Base-by-base conservation (phyloP, 2,797 vertebrate genomes). In the Mionectes olivaceus region DNA sequence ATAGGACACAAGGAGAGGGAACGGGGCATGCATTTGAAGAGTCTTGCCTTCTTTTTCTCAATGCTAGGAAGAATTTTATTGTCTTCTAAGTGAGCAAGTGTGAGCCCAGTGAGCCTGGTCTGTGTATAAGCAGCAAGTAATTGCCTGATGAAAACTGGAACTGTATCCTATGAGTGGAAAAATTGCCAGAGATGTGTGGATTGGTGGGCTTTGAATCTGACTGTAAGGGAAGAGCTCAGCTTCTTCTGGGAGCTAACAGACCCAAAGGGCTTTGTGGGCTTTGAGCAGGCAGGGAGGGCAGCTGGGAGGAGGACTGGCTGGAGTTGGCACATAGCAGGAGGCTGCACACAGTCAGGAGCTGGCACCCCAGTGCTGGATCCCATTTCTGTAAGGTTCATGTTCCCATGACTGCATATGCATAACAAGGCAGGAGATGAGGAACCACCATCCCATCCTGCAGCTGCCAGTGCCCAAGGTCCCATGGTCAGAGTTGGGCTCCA, bases 391-490 rank as follows among this genome's bases (percentile, higher is more conserved):
- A 60, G 28, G 59, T 63, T 79, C 35, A 3, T 2, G 3, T 88
- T 93, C 77, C 64, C 5, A 0, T 71, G 37, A 13, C 28, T 43
- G 14, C 1, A 0, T 63, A 33, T 50, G 35, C 65, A 25, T 57
- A 59, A 3, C 3, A 2, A 68, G 23, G 64, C 46, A 22, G 61
- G 65, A 78, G 61, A 16, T 75, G 61, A 61, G 52, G 77, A 47
- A 83, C 59, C 73, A 30, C 55, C 65, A 37, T 61, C 67, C 59
- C 1, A 0, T 71, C 69, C 37, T 33, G 59, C 77, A 71, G 11
- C 35, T 0, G 0, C 43, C 0, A 0, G 37, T 43, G n/a, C 83
- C 83, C 27, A 7, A 25, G 63, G 47, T 50, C 10, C 64, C 64
- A 50, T 76, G 68, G 49, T 74, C 60, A 61, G 78, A 90, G 82